Conservation (phyloP, 2,888 invertebrate genomes). For the Pilophorus perplexus region DNA sequence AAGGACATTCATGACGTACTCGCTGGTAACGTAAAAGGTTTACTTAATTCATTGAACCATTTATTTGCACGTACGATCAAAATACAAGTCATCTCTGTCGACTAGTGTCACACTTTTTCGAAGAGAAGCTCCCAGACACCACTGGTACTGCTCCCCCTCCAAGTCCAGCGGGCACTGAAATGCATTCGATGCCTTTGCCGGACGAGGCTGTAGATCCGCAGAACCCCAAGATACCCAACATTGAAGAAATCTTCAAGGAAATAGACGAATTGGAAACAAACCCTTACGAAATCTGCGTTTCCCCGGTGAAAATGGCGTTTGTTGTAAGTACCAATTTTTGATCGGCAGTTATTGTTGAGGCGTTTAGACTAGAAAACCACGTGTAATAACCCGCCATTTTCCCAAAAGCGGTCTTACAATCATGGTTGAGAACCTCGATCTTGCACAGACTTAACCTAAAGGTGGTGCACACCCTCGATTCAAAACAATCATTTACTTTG, state of each 20-base stretch:
- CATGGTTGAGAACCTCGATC: too few relatives aligned
- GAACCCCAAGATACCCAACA: too few relatives aligned
- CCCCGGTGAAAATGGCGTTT: background rate
- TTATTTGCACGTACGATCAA: too few relatives aligned
- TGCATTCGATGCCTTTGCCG: background rate
- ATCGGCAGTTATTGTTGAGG: too few relatives aligned
- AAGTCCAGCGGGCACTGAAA: background rate
- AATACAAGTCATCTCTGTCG: too few relatives aligned
- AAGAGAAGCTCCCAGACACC: background rate
- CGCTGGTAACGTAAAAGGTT: background rate
- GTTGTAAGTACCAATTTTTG: background rate
- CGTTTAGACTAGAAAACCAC: too few relatives aligned
- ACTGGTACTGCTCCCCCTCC: background rate
- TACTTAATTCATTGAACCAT: too few relatives aligned
- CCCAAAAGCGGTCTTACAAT: too few relatives aligned
- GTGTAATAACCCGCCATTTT: too few relatives aligned
- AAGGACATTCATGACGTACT: background rate
- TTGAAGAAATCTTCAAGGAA: background rate
- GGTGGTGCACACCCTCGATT: too few relatives aligned
- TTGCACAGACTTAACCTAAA: too few relatives aligned
- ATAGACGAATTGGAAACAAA: background rate
- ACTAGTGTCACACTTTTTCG: conserved; percentile 21
- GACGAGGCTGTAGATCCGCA: background rate
- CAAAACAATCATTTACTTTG: too few relatives aligned
- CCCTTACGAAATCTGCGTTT: background rate